Base-by-base conservation (phyloP, 2,888 invertebrate genomes). In the Orthosia gothica region DNA sequence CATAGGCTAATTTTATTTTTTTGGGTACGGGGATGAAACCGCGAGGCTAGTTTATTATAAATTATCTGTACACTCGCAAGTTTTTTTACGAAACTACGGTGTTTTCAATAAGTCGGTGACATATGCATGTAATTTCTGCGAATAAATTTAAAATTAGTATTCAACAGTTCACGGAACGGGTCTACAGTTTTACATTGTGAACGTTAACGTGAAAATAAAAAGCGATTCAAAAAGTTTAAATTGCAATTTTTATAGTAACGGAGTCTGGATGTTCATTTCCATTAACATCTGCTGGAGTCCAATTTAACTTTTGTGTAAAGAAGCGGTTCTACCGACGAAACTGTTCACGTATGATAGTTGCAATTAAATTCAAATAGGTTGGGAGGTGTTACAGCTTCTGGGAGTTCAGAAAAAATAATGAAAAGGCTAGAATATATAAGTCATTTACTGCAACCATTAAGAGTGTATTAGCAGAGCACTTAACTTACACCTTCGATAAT, bases 241-340 rank as follows among this genome's bases (percentile, higher is more conserved):
- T 87, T 84, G 82, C 86, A 85, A 83, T 87, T 87, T 87, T 76
- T 88, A 64, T 85, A 88, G 81, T 79, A 81, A 65, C 76, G 70
- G 70, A 79, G 79, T 75, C 78, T 58, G 81, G 82, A 78, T 82
- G 71, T 85, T 76, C 83, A 76, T 83, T 83, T 82, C 81, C 79
- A 84, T 84, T 84, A 87, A 81, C 79, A 74, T 87, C 76, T 83
- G 81, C 86, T 79, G 73, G 70, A 83, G 79, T 82, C 71, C 85
- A 86, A 88, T 88, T 85, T 87, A 90, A 90, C 87, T 89, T 87
- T 86, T 74, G 57, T 61, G 47, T 64, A 68, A 82, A 82, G 70
- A 75, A 69, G 65, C 54, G 40, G 55, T 72, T 68, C 52, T 12
- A 45, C 84, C 62, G 12, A 52, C 68, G n/a, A 81, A 71, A 83